Percentiles rank a stretch among this genome's conserved stretches.
These are phyloP conservation scores for Corynorhinus townsendii DNA, from an alignment of 2,113 vertebrate species.

Conservation along the genomic window DNA sequence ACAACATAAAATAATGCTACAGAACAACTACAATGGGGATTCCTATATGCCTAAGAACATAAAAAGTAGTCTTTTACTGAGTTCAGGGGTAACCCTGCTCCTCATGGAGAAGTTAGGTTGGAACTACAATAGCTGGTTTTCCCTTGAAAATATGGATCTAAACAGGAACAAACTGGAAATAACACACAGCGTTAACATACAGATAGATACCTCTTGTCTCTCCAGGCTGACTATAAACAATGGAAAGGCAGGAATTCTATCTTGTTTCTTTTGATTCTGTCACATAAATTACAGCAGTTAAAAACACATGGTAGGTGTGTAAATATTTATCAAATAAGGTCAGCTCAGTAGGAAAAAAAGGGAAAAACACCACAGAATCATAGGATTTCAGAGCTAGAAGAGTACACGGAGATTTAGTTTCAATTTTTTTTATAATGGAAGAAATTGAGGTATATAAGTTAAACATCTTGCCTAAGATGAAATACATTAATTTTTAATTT, in stretches of 20 bases:
- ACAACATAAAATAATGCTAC: background rate
- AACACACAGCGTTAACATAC: background rate
- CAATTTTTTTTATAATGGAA: conserved; percentile 22
- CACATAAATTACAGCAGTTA: background rate
- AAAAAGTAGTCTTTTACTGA: background rate
- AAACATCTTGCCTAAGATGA: background rate
- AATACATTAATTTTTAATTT: conserved; percentile 1
- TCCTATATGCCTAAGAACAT: background rate
- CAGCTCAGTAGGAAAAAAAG: background rate
- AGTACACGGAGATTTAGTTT: background rate
- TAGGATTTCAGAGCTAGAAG: background rate
- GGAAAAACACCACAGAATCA: background rate
- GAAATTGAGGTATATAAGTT: background rate
- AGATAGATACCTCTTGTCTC: background rate
- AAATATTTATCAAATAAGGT: conserved; percentile 29
- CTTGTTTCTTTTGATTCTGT: background rate
- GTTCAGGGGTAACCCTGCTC: background rate
- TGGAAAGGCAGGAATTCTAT: background rate
- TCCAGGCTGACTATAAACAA: background rate
- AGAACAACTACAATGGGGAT: background rate
- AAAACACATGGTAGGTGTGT: background rate
- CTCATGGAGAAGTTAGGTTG: background rate
- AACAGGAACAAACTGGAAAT: conserved; percentile 5
- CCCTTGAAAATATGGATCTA: conserved; percentile 10
- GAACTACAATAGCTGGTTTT: background rate